phyloP scores from a whole-genome alignment of 1,140 invertebrate species.

The Leptopilina clavipes region DNA sequence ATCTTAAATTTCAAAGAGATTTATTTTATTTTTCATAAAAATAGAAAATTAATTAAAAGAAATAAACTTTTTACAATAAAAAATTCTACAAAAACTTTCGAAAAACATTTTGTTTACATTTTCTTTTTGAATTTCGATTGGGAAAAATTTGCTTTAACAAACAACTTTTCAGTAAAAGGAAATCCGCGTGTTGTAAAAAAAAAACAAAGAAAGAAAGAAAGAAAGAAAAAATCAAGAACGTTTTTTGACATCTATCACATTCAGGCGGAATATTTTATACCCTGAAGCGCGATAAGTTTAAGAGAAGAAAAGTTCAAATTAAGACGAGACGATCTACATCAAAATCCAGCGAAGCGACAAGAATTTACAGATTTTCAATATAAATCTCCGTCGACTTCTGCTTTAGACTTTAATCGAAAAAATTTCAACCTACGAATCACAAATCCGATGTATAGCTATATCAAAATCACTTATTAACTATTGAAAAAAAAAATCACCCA shows the following conservation, averaged over 20 bases:
- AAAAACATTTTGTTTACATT: too few species aligned
- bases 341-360: slow-evolving; percentile 7
- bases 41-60: too few species aligned
- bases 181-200: too few species aligned
- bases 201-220: background rate
- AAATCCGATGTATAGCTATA: background rate
- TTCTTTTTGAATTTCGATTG: too few species aligned
- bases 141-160: too few species aligned
- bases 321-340: slow-evolving; percentile 16
- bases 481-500: slow-evolving; percentile 8
- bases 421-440: background rate
- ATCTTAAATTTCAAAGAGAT: too few species aligned
- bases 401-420: slow-evolving; percentile 14
- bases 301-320: slow-evolving; percentile 12
- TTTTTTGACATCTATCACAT: slow-evolving; percentile 9
- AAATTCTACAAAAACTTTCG: too few species aligned
- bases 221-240: background rate
- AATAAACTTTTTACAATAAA: too few species aligned
- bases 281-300: slow-evolving; percentile 3
- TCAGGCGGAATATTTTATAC: slow-evolving; percentile 3
- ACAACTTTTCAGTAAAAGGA: too few species aligned
- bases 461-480: background rate
- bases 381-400: background rate
- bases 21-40: too few species aligned
- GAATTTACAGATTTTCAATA: background rate